A percentile compares a stretch with the other conserved stretches of the same genome.
Evolutionary conservation across 92 coral and sea anemone genomes (phyloP).

Genomic region (Porites cylindrica): DNA sequence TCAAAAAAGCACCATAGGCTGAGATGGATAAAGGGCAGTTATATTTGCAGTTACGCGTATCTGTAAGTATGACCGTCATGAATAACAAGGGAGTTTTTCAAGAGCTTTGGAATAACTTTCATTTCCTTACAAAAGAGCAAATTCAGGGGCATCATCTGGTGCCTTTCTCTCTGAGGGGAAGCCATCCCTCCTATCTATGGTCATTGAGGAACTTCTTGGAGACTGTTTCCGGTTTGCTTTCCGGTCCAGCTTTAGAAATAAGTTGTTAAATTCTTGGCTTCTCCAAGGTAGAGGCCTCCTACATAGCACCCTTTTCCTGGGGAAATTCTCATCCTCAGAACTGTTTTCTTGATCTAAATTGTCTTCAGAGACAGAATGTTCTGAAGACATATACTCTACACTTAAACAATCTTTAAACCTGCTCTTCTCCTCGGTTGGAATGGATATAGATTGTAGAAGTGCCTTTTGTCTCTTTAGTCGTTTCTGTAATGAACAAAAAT

Average conservation of each 20-base stretch:
- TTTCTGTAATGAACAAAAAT: constrained; percentile 28
- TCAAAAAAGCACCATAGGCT: too few species aligned
- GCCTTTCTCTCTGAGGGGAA: too few species aligned
- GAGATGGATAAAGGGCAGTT: too few species aligned
- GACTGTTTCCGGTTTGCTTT: too few species aligned
- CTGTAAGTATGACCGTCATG: too few species aligned
- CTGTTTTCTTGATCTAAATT: constrained; percentile 14
- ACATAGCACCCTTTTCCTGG: constrained; percentile 28
- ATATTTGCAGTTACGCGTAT: too few species aligned
- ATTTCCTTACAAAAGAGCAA: too few species aligned
- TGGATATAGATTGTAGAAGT: constrained; percentile 20
- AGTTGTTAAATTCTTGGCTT: constrained; percentile 29
- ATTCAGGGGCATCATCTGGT: too few species aligned
- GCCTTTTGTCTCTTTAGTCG: constrained; percentile 32
- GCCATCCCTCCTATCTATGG: too few species aligned
- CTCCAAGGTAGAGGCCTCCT: constrained; percentile 55
- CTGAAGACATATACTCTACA: constrained; percentile 38
- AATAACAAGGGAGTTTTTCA: too few species aligned
- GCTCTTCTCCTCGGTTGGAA: constrained; percentile 25
- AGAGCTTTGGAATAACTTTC: too few species aligned
- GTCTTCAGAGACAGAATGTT: constrained; percentile 44
- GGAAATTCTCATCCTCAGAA: constrained; percentile 40
- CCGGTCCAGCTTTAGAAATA: constrained; percentile 21
- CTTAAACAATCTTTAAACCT: background rate
- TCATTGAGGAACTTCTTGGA: too few species aligned